Base-by-base conservation (phyloP, 2,888 invertebrate genomes). In the Nipponacmea schrenckii region DNA sequence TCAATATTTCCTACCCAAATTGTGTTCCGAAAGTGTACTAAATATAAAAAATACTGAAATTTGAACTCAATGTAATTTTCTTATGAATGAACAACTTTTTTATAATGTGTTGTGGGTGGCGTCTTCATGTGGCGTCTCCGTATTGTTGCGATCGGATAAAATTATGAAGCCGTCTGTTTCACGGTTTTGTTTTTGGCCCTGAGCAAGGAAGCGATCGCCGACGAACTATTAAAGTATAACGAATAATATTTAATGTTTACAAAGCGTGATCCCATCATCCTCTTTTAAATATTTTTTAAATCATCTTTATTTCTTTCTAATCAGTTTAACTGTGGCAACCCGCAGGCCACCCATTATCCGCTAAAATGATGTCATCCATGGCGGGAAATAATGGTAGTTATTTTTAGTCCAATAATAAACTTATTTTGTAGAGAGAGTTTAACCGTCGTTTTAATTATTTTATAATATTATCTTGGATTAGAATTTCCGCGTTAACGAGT, bases 201-300 rank as follows among this genome's bases (percentile, higher is more conserved):
- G 24, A 56, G 56, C 56, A 24, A 56, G 56, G 10, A 24, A 56
- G 12, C 17, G 56, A 56, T 20, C 56, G 56, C 56, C 56, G 56
- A 56, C 24, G 20, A 56, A 56, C 56, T 24, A 56, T 56, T 56
- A 56, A 24, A 24, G 24, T 56, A 56, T 56, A 56, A 56, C 24
- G 56, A 56, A 56, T 56, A 56, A 56, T 56, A 56, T 56, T 56
- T 56, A 56, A 56, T 56, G 56, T 56, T 56, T 56, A 56, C 24
- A 20, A 56, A 56, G 56, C 56, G 56, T 56, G 56, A 56, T 56
- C 56, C 56, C 20, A 56, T 56, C 20, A 56, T 56, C 56, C 56
- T 24, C 56, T 56, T 56, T 56, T 56, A 56, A 56, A 56, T 56
- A 56, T 56, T 56, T 56, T 39, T 56, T 24, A 56, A 56, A 56